These are phyloP conservation scores for Lophius americanus DNA, from an alignment of 2,797 vertebrate species.

Conservation along the genomic window DNA sequence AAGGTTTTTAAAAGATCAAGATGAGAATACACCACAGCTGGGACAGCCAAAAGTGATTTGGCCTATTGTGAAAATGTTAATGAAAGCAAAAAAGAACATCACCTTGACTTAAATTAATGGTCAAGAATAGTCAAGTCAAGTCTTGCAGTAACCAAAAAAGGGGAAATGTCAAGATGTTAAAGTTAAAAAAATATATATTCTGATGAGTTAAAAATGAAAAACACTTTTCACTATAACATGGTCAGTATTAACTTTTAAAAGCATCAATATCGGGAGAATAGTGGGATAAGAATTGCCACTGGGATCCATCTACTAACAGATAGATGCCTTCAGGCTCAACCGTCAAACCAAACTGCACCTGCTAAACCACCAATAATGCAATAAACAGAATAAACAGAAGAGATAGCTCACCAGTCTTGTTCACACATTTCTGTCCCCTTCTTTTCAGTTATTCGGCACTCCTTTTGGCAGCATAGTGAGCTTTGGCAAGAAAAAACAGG, in stretches of 20 bases:
- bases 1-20: no score
- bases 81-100: neutral
- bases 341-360: constrained; percentile 10
- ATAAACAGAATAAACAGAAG: neutral
- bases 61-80: neutral
- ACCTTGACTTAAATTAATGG: no score
- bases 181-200: neutral
- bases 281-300: no score
- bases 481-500: constrained; percentile 1
- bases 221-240: neutral
- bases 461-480: constrained; percentile 13
- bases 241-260: neutral
- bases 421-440: constrained; percentile 10
- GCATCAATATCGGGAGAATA: no score
- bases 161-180: neutral
- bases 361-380: neutral
- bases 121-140: neutral
- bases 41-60: neutral
- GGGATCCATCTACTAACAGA: constrained; percentile 41
- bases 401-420: constrained; percentile 53
- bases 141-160: neutral
- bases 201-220: neutral
- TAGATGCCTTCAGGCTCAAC: constrained; percentile 49
- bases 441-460: constrained; percentile 34
- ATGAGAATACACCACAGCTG: neutral